These are phyloP conservation scores for Micromussa lordhowensis DNA, from an alignment of 92 coral and sea anemone species.

Conservation along the genomic window DNA sequence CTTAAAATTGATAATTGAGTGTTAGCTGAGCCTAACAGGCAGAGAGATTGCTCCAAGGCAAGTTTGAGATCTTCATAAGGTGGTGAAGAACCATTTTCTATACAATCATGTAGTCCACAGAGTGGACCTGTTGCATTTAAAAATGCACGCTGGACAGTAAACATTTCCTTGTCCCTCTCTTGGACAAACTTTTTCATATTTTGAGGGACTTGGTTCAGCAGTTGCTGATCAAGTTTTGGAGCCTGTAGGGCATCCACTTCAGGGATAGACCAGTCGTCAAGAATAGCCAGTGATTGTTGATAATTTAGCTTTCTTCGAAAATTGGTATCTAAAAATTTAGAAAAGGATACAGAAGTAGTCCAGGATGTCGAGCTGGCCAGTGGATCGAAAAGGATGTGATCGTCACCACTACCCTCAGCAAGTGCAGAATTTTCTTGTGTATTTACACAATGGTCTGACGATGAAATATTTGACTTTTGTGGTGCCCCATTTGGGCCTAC, in stretches of 20 bases:
- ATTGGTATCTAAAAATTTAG: conserved; percentile 47
- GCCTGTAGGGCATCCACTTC: conserved; percentile 41
- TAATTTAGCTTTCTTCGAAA: conserved; percentile 37
- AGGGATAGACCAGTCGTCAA: conserved; percentile 48
- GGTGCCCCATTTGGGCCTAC: not conserved
- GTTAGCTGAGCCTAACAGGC: conserved; percentile 48
- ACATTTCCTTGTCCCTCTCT: conserved; percentile 55
- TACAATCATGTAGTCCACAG: conserved; percentile 35
- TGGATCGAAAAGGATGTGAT: conserved; percentile 31
- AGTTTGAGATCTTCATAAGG: conserved; percentile 40
- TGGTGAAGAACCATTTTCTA: conserved; percentile 18
- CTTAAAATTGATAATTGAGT: conserved; percentile 42
- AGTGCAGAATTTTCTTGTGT: not conserved
- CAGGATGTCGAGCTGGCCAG: conserved; percentile 28
- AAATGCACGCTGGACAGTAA: conserved; percentile 53
- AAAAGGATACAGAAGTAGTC: conserved; percentile 15
- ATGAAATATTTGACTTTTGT: no score
- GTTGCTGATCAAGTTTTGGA: conserved; percentile 51
- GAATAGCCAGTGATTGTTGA: conserved; percentile 46
- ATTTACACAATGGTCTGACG: no score
- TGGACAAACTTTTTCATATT: conserved; percentile 43
- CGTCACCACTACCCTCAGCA: not conserved
- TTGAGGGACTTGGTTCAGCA: conserved; percentile 40
- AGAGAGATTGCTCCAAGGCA: conserved; percentile 46
- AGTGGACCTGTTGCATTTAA: conserved; percentile 39